Evolutionary conservation across 1,140 invertebrate species (phyloP), one percentile per base, ranked within the genome.

Genomic region (Hermatobates lingyangjiaoensis): DNA sequence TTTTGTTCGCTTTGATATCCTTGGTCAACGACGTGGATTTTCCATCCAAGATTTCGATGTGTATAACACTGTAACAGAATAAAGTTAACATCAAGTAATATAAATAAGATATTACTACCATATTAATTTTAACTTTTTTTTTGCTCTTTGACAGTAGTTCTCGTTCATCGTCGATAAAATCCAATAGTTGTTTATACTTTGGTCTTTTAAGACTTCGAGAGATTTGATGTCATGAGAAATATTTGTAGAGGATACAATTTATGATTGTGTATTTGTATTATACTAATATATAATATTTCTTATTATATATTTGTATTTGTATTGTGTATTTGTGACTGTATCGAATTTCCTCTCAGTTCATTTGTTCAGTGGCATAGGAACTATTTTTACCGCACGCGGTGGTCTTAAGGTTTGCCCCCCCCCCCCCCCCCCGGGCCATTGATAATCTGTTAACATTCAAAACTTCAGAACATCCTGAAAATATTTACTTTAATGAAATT

Each of bases 1-100:
- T 47, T 47, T 3, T 27, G 26, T 20, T 10, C 20, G 23, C 20
- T 23, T 49, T 49, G n/a, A 39, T 50, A 50, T 34, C 49, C 49
- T 26, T 14, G 49, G 59, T 92, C 76, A 0, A 89, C 77, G 0
- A 96, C 85, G 61, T 87, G 74, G 54, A 96, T 93, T 64, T 90
- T 92, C 85, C 87, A 92, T 7, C 91, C 91, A 42, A 95, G 73
- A 64, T 90, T 85, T 51, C 80, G 85, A 66, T 93, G 87, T 4
- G 79, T 80, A 66, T 87, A 94, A 67, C 89, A 93, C 88, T 96
- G 69, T 2, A 73, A 71, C 45, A 53, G 50, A 25, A 38, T 52
- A 27, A 39, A n/a, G 38, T 45, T 25, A 27, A 48, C 25, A 40
- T 42, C 23, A 21, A 47, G 10, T 23, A 47, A 47, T 14, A 21